A percentile compares a stretch with the other conserved stretches of the same genome.
These are phyloP conservation scores for Montipora sp. DNA, from an alignment of 64 coral and sea anemone species.

Conservation along the genomic window DNA sequence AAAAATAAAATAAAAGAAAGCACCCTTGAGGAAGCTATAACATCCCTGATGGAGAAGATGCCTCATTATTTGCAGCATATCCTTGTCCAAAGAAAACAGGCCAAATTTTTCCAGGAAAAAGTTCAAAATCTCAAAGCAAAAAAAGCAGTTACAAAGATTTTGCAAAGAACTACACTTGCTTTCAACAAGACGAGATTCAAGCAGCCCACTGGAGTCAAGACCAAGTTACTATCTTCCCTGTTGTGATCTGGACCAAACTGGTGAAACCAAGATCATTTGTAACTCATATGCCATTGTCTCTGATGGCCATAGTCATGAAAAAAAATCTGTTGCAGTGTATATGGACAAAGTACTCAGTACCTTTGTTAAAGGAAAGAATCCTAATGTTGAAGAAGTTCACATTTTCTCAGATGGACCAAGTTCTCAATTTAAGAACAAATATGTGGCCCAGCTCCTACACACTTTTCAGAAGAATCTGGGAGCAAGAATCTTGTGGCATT, in stretches of 20 bases:
- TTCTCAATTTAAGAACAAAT: slow-evolving; percentile 54
- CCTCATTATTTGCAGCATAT: slow-evolving; percentile 56
- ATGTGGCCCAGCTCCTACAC: slow-evolving; percentile 16
- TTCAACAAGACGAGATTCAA: slow-evolving; percentile 66
- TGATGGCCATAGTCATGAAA: slow-evolving; percentile 60
- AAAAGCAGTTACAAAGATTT: no score
- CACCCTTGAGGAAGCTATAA: slow-evolving; percentile 55
- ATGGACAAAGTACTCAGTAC: slow-evolving; percentile 29
- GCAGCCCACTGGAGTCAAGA: slow-evolving; percentile 52
- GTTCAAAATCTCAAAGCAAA: background rate
- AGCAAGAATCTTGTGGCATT: slow-evolving; percentile 46
- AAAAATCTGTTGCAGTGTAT: slow-evolving; percentile 50
- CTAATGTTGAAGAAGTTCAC: slow-evolving; percentile 16
- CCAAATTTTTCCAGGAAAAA: slow-evolving; percentile 59
- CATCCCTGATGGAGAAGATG: slow-evolving; percentile 44
- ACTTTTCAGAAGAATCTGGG: slow-evolving; percentile 33
- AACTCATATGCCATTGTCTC: slow-evolving; percentile 38
- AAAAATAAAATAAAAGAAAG: background rate
- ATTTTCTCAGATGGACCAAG: slow-evolving; percentile 57
- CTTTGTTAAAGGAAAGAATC: slow-evolving; percentile 39
- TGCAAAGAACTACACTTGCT: slow-evolving; percentile 67
- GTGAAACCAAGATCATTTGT: slow-evolving; percentile 25
- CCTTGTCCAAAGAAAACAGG: slow-evolving; percentile 57
- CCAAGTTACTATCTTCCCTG: slow-evolving; percentile 58
- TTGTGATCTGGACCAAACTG: slow-evolving; percentile 46